Conservation (phyloP, 2,797 vertebrate genomes). For the Gila robusta region DNA sequence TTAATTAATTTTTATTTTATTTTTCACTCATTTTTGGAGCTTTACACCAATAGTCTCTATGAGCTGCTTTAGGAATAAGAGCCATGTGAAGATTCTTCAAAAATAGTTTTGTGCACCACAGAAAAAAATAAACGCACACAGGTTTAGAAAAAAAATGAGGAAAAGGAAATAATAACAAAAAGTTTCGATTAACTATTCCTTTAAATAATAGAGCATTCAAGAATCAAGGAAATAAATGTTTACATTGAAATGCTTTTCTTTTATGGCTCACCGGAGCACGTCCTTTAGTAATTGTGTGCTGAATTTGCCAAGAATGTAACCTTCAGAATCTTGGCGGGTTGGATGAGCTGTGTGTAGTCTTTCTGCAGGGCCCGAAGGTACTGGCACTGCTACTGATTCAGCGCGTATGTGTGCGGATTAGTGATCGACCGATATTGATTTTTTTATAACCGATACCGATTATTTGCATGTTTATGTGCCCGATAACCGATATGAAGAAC, state of each 20-base stretch:
- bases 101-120: neutral
- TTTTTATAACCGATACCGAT: too few species aligned
- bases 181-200: neutral
- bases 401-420: neutral
- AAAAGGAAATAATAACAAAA: neutral
- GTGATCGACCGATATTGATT: too few species aligned
- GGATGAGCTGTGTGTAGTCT: neutral
- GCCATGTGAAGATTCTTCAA: neutral
- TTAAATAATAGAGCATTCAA: neutral
- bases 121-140: neutral
- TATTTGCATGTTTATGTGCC: too few species aligned
- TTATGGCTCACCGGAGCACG: constrained; percentile 6
- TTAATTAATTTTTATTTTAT: too few species aligned
- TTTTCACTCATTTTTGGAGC: neutral
- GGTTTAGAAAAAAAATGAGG: neutral
- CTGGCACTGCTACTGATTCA: neutral
- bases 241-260: neutral
- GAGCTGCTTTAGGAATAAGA: neutral
- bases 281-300: neutral
- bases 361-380: neutral
- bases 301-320: constrained; percentile 20
- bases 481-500: too few species aligned
- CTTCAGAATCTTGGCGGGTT: neutral
- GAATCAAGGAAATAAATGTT: neutral
- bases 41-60: neutral